phyloP scores from a whole-genome alignment of 2,113 vertebrate species.

The Mastomys coucha region DNA sequence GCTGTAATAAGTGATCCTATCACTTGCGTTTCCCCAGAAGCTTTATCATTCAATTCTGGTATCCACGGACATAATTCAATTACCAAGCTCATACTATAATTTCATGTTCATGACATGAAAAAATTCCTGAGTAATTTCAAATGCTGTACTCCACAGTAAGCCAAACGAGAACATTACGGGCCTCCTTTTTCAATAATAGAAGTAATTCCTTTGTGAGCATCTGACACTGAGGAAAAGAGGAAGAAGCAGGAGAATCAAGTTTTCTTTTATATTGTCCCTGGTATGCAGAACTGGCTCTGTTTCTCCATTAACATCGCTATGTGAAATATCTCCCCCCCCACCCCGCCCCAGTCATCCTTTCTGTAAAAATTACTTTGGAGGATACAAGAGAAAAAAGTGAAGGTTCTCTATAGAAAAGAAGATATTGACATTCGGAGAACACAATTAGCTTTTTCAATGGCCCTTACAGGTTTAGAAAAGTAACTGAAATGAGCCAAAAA shows the following conservation, averaged over 20 bases:
- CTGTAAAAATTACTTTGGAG: constrained; percentile 17
- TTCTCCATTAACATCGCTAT: constrained; percentile 41
- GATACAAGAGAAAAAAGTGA: neutral
- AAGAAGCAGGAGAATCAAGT: constrained; percentile 31
- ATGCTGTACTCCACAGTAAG: constrained; percentile 31
- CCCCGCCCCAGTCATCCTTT: neutral
- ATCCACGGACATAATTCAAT: constrained; percentile 55
- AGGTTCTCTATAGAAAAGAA: constrained; percentile 1
- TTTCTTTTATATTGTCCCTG: constrained; percentile 31
- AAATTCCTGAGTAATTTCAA: constrained; percentile 63
- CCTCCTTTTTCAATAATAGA: constrained; percentile 57
- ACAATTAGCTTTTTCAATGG: neutral
- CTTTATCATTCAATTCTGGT: constrained; percentile 40
- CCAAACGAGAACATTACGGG: constrained; percentile 13
- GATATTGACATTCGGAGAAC: neutral
- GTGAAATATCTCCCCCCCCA: neutral
- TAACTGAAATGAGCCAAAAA: constrained; percentile 2
- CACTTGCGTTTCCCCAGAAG: neutral
- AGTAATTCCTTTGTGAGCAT: constrained; percentile 54
- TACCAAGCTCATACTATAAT: constrained; percentile 40
- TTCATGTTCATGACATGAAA: constrained; percentile 42
- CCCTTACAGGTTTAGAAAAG: neutral
- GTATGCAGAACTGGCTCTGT: constrained; percentile 23
- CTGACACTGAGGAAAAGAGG: neutral
- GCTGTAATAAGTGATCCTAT: neutral